Evolutionary conservation across 2,113 vertebrate species (phyloP), one percentile per base, ranked within the genome.

Genomic region (Colinus virginianus): DNA sequence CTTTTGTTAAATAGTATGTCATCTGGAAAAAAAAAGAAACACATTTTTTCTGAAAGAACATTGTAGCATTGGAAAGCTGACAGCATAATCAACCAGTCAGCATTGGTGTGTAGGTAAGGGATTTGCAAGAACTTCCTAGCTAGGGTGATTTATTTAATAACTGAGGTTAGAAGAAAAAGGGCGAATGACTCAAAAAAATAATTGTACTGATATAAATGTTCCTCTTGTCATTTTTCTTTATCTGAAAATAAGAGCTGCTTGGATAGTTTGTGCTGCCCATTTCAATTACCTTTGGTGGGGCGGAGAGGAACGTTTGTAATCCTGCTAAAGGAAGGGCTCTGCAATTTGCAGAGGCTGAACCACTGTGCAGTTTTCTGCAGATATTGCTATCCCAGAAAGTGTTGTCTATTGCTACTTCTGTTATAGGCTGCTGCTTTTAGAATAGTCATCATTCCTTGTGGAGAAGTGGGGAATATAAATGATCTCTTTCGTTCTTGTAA

Each of bases 51-150:
- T 40, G 49, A 80, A 42, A 38, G 90, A 95, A 45, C 62, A 58
- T 46, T 58, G 67, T 91, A 51, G 48, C 75, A 59, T 34, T 93
- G 75, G 55, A 79, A 80, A 61, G 80, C 38, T 53, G 85, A 93
- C 91, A 94, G 67, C 56, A 92, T 75, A 88, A 97, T 90, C 95
- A 95, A 89, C 46, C 66, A 92, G 77, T 88, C 93, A 88, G 46
- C 42, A 64, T 25, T 18, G 56, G 28, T 64, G 43, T 79, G 62
- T 72, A 88, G 81, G 91, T 89, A 90, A 96, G 84, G 82, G 80
- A 81, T 71, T 95, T 90, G 34, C 84, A 64, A 75, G 43, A 79
- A 55, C 61, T 96, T 77, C 68, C 70, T 40, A 94, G 49, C 38
- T 42, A 43, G 64, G 82, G 43, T 13, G 1, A 87, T 96, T 66